A percentile compares a stretch with the other conserved stretches of the same genome.
Evolutionary conservation across 2,797 vertebrate species (phyloP).

Genomic region (Chlorospingus flavigularis): DNA sequence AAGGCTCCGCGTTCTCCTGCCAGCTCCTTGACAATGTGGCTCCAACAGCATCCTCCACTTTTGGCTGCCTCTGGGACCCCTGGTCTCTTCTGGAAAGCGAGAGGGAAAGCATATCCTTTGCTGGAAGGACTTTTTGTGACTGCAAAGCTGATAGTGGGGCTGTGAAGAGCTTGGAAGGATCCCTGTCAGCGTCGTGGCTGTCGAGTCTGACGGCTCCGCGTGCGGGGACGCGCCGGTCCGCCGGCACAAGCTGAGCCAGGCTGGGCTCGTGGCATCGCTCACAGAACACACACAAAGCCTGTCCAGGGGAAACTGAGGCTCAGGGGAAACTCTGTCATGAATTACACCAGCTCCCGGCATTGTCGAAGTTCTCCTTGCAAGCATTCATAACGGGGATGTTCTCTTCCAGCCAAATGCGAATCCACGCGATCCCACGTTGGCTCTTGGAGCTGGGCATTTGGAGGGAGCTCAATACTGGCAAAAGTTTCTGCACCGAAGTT

Average conservation of each 20-base stretch:
- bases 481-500: neutral
- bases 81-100: slow-evolving; percentile 59
- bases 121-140: slow-evolving; percentile 59
- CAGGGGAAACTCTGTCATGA: fast-evolving
- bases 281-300: neutral
- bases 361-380: neutral
- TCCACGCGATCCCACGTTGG: fast-evolving
- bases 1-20: slow-evolving; percentile 57
- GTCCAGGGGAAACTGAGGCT: neutral
- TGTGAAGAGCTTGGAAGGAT: slow-evolving; percentile 48
- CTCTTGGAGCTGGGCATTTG: neutral
- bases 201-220: neutral
- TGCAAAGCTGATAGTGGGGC: neutral
- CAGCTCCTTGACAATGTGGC: slow-evolving; percentile 65
- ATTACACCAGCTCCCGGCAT: neutral
- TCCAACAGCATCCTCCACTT: slow-evolving; percentile 67
- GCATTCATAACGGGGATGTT: neutral
- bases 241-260: fast-evolving
- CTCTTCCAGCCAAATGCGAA: neutral
- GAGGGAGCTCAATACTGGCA: neutral
- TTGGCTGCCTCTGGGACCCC: slow-evolving; percentile 62
- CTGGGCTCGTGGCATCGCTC: fast-evolving
- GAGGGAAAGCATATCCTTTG: slow-evolving; percentile 46
- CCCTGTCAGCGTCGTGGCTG: neutral
- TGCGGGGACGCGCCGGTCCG: neutral